Evolutionary conservation across 1,140 invertebrate genomes (phyloP), one percentile per base, ranked within the genome.

Genomic region (Cotesia typhae): DNA sequence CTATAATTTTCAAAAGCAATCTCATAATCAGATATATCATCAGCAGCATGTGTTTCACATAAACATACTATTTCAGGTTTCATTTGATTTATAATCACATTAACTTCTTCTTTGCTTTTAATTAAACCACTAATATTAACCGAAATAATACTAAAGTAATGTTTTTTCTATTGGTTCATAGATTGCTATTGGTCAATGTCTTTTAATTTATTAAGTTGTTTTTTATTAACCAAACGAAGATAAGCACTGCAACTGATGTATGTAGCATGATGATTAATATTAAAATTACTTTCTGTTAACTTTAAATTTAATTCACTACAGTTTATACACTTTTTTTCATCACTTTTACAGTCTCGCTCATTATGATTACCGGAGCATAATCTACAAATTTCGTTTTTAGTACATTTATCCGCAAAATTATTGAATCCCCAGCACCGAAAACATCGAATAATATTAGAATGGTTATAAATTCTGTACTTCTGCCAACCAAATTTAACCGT

Each of bases 351-450:
- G 17, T 17, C 17, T 17, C 17, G 17, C 17, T 36, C 20, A 10
- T 63, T 20, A 51, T 75, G 70, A 10, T 68, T 57, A 20, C 70
- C 70, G n/a, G 65, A 53, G 36, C 74, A 71, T 41, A 38, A 14
- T 4, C 55, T 14, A 14, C 71, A 73, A 4, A 61, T n/a, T 12
- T 14, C 28, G 37, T 60, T 17, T 68, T 67, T 73, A 4, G 60
- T 67, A 17, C 65, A 73, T 41, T 51, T 17, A 5, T 51, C 67
- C 0, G 71, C 55, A n/a, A 67, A 28, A 38, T 73, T 65, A 12
- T 73, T 57, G 6, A 61, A 67, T 4, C 71, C 71, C 53, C 71
- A 67, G 41, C 65, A 73, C 1, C 67, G 67, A 36, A 73, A 73
- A n/a, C 71, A 73, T 47, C 52, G 38, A n/a, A 73, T 28, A 10